Percentiles rank a stretch among this genome's conserved stretches.
These are phyloP conservation scores for Sebastes trivittatus DNA, from an alignment of 2,797 vertebrate genomes.

Conservation along the genomic window DNA sequence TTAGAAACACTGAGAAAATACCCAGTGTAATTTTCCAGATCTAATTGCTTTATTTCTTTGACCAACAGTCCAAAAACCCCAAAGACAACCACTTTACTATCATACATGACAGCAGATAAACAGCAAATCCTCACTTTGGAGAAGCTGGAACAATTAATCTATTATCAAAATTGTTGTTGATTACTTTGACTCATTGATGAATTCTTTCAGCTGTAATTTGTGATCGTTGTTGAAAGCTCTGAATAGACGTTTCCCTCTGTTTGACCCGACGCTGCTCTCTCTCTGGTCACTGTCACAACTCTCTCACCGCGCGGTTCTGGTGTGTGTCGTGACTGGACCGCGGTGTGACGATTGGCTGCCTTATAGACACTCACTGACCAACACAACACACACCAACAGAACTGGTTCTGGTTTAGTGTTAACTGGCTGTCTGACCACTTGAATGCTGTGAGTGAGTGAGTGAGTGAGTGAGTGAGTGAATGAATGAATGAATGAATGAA, in stretches of 20 bases:
- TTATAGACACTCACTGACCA: constrained; percentile 62
- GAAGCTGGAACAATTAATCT: neutral
- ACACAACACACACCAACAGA: neutral
- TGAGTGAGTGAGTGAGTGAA: neutral
- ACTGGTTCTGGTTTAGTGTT: constrained; percentile 13
- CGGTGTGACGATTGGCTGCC: constrained; percentile 46
- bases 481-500: neutral
- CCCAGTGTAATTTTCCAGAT: neutral
- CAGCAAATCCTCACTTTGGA: neutral
- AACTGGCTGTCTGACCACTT: constrained; percentile 42
- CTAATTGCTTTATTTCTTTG: neutral
- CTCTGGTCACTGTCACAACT: constrained; percentile 34
- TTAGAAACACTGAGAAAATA: neutral
- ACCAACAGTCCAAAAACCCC: neutral
- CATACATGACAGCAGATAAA: neutral
- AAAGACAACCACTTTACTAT: neutral
- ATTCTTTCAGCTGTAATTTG: neutral
- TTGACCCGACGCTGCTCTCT: neutral
- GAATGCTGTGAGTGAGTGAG: constrained; percentile 17
- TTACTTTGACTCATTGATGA: neutral
- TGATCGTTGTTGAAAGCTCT: neutral
- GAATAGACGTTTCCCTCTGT: neutral
- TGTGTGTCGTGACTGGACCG: constrained; percentile 22
- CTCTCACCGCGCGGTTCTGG: neutral
- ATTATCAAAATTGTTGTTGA: neutral